Evolutionary conservation across 2,888 invertebrate species (phyloP).

Genomic region (Limenitis camilla): DNA sequence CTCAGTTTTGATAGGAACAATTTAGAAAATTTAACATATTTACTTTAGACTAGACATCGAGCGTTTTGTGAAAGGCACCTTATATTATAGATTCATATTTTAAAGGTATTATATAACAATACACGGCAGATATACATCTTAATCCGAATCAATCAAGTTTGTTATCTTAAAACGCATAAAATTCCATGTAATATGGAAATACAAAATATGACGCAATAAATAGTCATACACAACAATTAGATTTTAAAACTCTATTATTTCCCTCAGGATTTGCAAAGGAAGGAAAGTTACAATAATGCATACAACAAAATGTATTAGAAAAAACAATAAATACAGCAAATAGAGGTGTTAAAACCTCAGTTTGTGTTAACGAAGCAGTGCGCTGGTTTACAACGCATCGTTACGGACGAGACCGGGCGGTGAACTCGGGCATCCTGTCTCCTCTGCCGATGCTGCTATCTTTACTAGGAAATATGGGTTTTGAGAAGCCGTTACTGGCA

Average conservation of each 20-base stretch:
- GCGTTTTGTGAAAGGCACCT: conserved; percentile 42
- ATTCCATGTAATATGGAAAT: no score
- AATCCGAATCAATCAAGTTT: background rate
- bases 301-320: no score
- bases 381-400: conserved; percentile 48
- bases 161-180: no score
- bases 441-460: conserved; percentile 52
- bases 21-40: conserved; percentile 23
- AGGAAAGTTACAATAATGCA: no score
- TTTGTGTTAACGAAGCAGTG: conserved; percentile 41
- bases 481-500: conserved; percentile 63
- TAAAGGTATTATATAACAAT: conserved; percentile 9
- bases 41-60: conserved; percentile 38
- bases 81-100: conserved; percentile 28
- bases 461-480: conserved; percentile 68
- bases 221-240: no score
- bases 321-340: background rate
- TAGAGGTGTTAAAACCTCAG: conserved; percentile 44
- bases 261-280: no score
- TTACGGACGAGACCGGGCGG: conserved; percentile 40
- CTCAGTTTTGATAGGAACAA: conserved; percentile 41
- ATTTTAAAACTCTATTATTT: no score
- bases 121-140: background rate
- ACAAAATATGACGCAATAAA: no score
- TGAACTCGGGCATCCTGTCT: conserved; percentile 68